Evolutionary conservation across 2,888 invertebrate genomes (phyloP).

Genomic region (Tenodera sinensis): DNA sequence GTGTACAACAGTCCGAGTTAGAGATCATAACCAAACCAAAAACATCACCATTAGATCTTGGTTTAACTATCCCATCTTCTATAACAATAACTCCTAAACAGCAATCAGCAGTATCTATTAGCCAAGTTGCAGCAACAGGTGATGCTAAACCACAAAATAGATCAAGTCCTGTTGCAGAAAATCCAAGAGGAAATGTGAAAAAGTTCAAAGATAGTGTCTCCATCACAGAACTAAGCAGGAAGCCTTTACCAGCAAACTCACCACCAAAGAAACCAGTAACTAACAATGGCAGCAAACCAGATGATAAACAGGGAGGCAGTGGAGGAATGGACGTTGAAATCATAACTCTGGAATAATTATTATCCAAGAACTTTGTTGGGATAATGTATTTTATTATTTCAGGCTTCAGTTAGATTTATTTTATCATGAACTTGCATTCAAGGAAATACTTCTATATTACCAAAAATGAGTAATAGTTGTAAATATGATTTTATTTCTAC

Average conservation of each 20-base stretch:
- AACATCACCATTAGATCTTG: not conserved
- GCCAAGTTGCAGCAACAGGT: constrained; percentile 53
- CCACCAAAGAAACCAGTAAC: not conserved
- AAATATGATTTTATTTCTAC: no score
- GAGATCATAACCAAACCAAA: constrained; percentile 5
- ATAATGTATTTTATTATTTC: not conserved
- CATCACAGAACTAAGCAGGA: constrained; percentile 17
- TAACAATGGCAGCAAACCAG: constrained; percentile 24
- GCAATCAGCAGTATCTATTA: no score
- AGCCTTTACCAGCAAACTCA: not conserved
- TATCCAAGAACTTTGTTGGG: not conserved
- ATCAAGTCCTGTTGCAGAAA: not conserved
- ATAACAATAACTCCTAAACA: constrained; percentile 25
- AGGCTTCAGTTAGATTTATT: not conserved
- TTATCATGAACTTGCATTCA: not conserved
- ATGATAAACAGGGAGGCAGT: constrained; percentile 15
- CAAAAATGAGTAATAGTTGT: no score
- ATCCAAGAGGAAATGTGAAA: not conserved
- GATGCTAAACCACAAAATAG: constrained; percentile 33
- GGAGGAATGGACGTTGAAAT: constrained; percentile 26
- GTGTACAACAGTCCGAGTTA: constrained; percentile 3
- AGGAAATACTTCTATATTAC: not conserved
- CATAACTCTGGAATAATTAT: constrained; percentile 29
- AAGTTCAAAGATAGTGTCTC: constrained; percentile 21
- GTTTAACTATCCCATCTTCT: constrained; percentile 20